These are phyloP conservation scores for Notolabrus celidotus DNA, from an alignment of 2,797 vertebrate species.

Conservation along the genomic window DNA sequence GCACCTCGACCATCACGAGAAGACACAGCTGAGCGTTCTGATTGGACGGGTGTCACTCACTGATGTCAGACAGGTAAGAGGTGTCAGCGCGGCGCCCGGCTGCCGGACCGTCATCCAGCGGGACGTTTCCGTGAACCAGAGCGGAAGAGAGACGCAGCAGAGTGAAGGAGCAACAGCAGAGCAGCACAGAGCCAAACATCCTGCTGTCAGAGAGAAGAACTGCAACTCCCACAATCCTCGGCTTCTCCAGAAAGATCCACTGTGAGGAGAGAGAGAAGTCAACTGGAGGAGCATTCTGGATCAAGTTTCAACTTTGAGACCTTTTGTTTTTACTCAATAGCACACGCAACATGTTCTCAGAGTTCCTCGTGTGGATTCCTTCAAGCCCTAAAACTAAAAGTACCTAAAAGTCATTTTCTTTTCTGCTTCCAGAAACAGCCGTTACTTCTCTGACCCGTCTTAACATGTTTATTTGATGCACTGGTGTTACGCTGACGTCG, in stretches of 20 bases:
- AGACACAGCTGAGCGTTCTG: background rate
- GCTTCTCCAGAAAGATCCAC: background rate
- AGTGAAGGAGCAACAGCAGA: conserved; percentile 70
- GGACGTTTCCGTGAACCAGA: conserved; percentile 69
- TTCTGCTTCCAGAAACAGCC: too few relatives aligned
- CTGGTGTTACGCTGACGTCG: too few relatives aligned
- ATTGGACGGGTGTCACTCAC: conserved; percentile 58
- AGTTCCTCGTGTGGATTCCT: too few relatives aligned
- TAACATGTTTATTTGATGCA: too few relatives aligned
- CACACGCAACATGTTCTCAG: too few relatives aligned
- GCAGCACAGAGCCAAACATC: conserved; percentile 71
- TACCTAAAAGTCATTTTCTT: too few relatives aligned
- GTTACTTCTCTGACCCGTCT: too few relatives aligned
- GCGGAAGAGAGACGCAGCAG: conserved; percentile 66
- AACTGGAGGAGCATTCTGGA: too few relatives aligned
- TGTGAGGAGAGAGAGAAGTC: background rate
- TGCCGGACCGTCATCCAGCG: conserved; percentile 51
- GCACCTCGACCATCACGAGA: too few relatives aligned
- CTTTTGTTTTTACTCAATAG: too few relatives aligned
- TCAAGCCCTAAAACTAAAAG: too few relatives aligned
- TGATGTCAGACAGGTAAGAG: conserved; percentile 67
- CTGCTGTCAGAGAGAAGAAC: conserved; percentile 11
- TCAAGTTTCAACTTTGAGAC: too few relatives aligned
- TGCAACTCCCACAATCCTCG: conserved; percentile 28
- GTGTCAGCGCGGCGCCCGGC: conserved; percentile 51